Evolutionary conservation across 2,797 vertebrate genomes (phyloP).

Genomic region (Tokudaia tokunoshimensis): DNA sequence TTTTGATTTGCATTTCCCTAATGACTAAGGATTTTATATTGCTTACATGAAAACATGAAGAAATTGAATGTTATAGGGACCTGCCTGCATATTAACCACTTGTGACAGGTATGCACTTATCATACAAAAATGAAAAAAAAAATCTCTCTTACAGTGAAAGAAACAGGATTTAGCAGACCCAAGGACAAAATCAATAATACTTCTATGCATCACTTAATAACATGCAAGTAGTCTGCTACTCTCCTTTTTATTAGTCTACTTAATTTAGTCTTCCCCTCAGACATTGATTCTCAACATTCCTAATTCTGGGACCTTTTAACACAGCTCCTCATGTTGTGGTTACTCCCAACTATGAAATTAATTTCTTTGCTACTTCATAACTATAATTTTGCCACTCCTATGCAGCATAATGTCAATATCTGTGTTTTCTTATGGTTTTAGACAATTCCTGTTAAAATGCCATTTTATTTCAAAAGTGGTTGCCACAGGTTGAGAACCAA

Average conservation of each 20-base stretch:
- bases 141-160: neutral
- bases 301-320: neutral
- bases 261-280: neutral
- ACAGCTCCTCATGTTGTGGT: neutral
- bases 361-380: neutral
- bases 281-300: neutral
- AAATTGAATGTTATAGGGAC: no score
- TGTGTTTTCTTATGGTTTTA: neutral
- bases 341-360: neutral
- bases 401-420: neutral
- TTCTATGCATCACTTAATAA: neutral
- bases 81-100: no score
- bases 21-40: no score
- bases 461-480: fast-evolving
- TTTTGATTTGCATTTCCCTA: no score
- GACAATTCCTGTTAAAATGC: neutral
- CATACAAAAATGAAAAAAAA: neutral
- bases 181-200: neutral
- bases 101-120: no score
- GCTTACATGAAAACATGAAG: no score
- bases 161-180: neutral
- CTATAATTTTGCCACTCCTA: neutral
- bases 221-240: neutral
- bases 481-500: neutral
- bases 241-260: neutral